Percentiles rank a stretch among this genome's conserved stretches.
These are phyloP conservation scores for Dipodomys stephensi DNA, from an alignment of 2,113 vertebrate species.

Conservation along the genomic window DNA sequence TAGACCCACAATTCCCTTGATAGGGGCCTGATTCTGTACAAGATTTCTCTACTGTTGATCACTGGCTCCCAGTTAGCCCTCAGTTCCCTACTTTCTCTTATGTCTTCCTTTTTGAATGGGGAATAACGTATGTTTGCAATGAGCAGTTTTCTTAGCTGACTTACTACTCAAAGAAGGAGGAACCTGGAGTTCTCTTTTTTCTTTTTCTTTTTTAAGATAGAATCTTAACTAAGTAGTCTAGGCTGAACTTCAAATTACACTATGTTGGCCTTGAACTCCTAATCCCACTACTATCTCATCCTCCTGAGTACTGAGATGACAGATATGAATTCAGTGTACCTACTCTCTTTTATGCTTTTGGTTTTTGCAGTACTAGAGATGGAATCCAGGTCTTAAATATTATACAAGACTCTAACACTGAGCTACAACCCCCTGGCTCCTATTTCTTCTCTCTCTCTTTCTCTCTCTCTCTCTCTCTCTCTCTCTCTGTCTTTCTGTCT, in stretches of 20 bases:
- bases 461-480: no score
- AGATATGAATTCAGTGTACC: no score
- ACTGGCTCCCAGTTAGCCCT: not conserved
- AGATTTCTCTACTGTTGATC: not conserved
- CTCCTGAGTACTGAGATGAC: no score
- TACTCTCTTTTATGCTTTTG: not conserved
- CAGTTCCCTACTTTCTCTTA: not conserved
- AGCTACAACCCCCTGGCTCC: not conserved
- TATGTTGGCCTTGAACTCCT: no score
- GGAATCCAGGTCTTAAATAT: no score
- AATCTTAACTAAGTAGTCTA: not conserved
- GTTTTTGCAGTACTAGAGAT: not conserved
- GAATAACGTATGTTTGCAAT: not conserved
- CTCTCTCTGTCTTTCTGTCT: no score
- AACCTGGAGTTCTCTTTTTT: not conserved
- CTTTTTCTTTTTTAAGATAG: not conserved
- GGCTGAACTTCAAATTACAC: no score
- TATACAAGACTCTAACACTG: not conserved
- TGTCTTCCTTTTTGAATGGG: slow-evolving; percentile 18
- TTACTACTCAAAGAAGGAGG: no score
- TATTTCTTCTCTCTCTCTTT: no score
- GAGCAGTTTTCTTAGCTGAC: not conserved
- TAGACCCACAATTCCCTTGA: not conserved
- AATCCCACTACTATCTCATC: no score
- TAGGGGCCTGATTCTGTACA: not conserved